Conservation (phyloP, 2,113 vertebrate species). For the Mesoclemmys tuberculata region DNA sequence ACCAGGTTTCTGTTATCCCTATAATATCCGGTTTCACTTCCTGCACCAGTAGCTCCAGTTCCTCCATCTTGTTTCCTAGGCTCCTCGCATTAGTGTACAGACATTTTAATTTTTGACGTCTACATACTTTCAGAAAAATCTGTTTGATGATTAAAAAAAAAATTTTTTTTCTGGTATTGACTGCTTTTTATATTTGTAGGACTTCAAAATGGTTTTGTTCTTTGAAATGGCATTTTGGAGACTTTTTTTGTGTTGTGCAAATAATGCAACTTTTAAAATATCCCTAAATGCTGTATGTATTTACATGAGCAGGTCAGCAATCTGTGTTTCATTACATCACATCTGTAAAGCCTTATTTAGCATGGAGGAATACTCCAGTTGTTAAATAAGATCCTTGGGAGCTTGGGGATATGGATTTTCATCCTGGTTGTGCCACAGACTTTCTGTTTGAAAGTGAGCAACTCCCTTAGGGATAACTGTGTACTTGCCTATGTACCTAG, state of each 20-base stretch:
- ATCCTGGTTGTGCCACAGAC: neutral
- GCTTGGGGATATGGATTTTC: neutral
- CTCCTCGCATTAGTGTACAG: no score
- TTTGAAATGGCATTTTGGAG: neutral
- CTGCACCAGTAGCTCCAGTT: no score
- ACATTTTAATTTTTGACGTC: no score
- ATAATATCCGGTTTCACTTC: no score
- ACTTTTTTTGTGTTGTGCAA: neutral
- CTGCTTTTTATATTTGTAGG: neutral
- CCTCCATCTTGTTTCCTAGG: no score
- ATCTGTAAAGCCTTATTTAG: neutral
- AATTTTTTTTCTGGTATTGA: neutral
- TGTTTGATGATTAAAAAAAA: neutral
- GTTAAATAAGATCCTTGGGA: neutral
- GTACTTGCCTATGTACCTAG: neutral
- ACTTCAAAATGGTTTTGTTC: neutral
- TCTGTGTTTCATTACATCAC: neutral
- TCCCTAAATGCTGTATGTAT: neutral
- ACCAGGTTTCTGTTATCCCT: no score
- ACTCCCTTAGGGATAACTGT: neutral
- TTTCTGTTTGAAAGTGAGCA: neutral
- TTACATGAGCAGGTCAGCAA: neutral
- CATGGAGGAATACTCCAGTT: neutral
- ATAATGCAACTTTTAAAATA: neutral
- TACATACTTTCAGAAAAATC: neutral